Base-by-base conservation (phyloP, 1,140 invertebrate genomes). In the Meloidogyne chitwoodi region DNA sequence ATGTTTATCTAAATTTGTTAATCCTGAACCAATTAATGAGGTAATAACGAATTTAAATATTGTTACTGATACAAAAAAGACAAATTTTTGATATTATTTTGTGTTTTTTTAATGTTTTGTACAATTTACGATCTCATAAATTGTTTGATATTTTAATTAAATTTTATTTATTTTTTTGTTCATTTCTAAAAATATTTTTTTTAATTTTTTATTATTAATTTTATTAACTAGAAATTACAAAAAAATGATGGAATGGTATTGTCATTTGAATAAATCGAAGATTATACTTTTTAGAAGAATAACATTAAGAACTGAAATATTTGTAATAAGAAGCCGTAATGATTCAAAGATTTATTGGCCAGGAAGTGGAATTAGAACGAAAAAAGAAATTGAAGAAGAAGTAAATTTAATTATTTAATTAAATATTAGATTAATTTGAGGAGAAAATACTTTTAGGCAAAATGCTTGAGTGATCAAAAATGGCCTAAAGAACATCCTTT, bases 381-480 rank as follows among this genome's bases (percentile, higher is more conserved):
- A 66, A 26, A 72, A 66, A 44, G 76, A 77, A 29, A 44, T 77
- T 26, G 75, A 77, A 12, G 71, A 77, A 19, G 74, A 77, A 29
- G 67, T 77, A 19, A 27, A 27, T 19, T 41, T 44, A n/a, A 22
- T 71, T 29, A n/a, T 41, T 71, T 26, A 14, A 24, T 62, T 38
- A 27, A 27, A 71, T 14, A 44, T 71, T 34, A 19, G 5, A 14
- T 3, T 27, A 29, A 22, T 67, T 24, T n/a, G n/a, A n/a, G n/a
- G n/a, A n/a, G n/a, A n/a, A n/a, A n/a, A n/a, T n/a, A n/a, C n/a
- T 75, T 75, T 48, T 24, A 75, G 74, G 61, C 38, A 27, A 75
- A 68, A 41, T 75, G 74, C 41, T 65, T 68, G 22, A 24, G 44
- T 14, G 64, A 65, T 14, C 31, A 68, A 34, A 75, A 75, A 68